Evolutionary conservation across 1,140 invertebrate species (phyloP).

Genomic region (Atta colombica): DNA sequence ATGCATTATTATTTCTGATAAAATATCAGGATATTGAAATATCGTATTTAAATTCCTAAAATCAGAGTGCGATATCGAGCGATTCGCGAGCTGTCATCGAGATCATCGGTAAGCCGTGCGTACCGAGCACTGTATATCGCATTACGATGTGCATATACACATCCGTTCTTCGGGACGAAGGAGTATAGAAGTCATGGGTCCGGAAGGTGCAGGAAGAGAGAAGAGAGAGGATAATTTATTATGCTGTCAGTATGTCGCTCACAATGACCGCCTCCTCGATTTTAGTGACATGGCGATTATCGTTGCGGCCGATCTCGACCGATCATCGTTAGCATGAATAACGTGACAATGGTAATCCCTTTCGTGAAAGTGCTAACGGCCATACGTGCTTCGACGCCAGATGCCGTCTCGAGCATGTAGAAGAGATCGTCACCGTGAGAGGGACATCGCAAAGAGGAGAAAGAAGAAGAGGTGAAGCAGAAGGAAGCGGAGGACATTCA

Average conservation of each 20-base stretch:
- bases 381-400: conserved; percentile 77
- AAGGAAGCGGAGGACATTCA: conserved; percentile 67
- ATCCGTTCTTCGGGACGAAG: conserved; percentile 35
- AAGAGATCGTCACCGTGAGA: conserved; percentile 67
- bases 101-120: conserved; percentile 64
- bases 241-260: conserved; percentile 86
- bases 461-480: conserved; percentile 19
- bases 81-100: conserved; percentile 58
- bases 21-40: neutral
- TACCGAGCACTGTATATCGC: conserved; percentile 64
- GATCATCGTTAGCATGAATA: conserved; percentile 86
- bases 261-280: conserved; percentile 85
- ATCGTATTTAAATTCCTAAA: neutral
- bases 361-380: conserved; percentile 77
- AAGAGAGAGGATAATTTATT: conserved; percentile 83
- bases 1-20: neutral
- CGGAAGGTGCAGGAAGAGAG: conserved; percentile 22
- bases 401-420: conserved; percentile 76
- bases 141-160: conserved; percentile 58
- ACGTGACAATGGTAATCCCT: conserved; percentile 85
- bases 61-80: neutral
- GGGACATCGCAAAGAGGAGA: conserved; percentile 51
- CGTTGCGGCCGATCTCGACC: conserved; percentile 82
- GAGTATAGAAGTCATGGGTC: conserved; percentile 14
- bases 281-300: conserved; percentile 85